Evolutionary conservation across 2,113 vertebrate species (phyloP).

Genomic region (Passer domesticus): DNA sequence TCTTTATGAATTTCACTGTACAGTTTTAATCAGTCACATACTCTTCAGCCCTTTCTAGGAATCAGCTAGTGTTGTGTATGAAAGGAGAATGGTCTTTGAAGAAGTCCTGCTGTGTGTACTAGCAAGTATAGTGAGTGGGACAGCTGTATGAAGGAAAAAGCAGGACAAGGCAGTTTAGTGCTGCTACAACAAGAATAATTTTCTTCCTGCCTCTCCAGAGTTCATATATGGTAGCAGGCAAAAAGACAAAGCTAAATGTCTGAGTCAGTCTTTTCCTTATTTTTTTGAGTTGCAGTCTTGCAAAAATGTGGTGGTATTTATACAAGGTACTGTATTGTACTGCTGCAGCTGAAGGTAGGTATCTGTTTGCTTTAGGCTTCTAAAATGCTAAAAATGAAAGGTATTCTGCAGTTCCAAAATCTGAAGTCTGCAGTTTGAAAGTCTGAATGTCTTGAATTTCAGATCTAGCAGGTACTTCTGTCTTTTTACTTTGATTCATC

Average conservation of each 20-base stretch:
- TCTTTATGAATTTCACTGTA: background rate
- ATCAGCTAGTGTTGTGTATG: background rate
- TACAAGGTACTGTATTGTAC: background rate
- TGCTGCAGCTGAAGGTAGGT: background rate
- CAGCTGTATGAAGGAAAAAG: background rate
- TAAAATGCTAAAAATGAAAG: background rate
- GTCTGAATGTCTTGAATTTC: background rate
- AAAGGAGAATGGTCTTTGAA: background rate
- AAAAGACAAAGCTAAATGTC: background rate
- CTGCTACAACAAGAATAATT: background rate
- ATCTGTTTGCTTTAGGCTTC: background rate
- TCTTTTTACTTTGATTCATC: background rate
- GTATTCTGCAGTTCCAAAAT: background rate
- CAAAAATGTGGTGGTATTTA: background rate
- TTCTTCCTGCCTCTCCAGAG: background rate
- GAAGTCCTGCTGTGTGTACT: background rate
- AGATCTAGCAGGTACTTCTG: background rate
- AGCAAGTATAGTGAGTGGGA: background rate
- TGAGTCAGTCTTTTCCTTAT: background rate
- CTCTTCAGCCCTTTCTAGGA: background rate
- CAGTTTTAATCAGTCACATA: background rate
- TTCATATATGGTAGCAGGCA: background rate
- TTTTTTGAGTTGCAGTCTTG: background rate
- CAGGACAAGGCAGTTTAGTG: background rate
- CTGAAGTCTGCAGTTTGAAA: background rate